Percentiles rank a stretch among this genome's conserved stretches.
Conservation (phyloP, 1,140 invertebrate genomes). For the Hyles euphorbiae region DNA sequence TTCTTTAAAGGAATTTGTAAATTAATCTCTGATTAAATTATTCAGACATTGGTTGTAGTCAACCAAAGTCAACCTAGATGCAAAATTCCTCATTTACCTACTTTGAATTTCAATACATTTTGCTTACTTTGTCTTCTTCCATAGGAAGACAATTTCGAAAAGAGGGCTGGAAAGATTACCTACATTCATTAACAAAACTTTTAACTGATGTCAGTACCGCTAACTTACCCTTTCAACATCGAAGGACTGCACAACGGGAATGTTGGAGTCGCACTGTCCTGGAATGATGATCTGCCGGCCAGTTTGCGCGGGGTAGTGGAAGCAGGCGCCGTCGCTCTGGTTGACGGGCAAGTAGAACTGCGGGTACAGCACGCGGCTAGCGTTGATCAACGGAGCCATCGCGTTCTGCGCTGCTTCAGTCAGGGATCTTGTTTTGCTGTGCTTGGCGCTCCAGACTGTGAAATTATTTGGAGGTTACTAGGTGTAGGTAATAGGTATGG, state of each 20-base stretch:
- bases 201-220: neutral
- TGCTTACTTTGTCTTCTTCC: too few species aligned
- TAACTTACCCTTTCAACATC: constrained; percentile 32
- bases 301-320: constrained; percentile 46
- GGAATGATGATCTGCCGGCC: constrained; percentile 42
- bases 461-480: neutral
- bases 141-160: too few species aligned
- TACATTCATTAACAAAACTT: too few species aligned
- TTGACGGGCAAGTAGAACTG: constrained; percentile 41
- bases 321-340: constrained; percentile 46
- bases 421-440: constrained; percentile 40
- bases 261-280: constrained; percentile 49
- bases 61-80: too few species aligned
- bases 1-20: too few species aligned
- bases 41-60: too few species aligned
- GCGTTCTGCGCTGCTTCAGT: constrained; percentile 26
- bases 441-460: constrained; percentile 63
- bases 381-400: constrained; percentile 30
- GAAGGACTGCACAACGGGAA: constrained; percentile 38
- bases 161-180: too few species aligned
- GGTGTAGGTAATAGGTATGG: neutral
- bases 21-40: too few species aligned
- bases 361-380: constrained; percentile 33
- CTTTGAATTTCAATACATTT: too few species aligned
- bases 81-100: too few species aligned